Base-by-base conservation (phyloP, 2,797 vertebrate genomes). In the Lagocephalus sceleratus region DNA sequence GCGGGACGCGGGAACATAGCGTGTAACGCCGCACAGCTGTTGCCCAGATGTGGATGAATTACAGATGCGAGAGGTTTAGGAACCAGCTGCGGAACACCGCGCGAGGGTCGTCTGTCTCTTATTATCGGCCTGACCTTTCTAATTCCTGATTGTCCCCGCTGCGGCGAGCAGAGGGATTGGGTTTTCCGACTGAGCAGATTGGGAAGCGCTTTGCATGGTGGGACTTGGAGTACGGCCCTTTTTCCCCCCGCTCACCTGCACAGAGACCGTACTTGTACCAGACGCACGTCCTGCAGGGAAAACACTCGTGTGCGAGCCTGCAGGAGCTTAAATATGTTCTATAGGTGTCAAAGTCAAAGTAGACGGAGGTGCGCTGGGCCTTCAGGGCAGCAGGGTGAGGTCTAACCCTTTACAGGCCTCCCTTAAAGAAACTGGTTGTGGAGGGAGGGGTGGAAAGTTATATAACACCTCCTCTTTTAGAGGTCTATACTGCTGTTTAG, bases 401-500 rank as follows among this genome's bases (percentile, higher is more conserved):
- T 75, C 29, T 63, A 66, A 60, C 75, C 81, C 65, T 56, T 48
- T 66, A 66, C 52, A 54, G 75, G 76, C 65, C 79, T 60, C 76
- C 66, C 68, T 64, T 72, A 79, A 79, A 83, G 25, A 75, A 67
- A 80, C 70, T 66, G 21, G 49, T 71, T 83, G 81, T 26, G 50
- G 75, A 69, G 68, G 75, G 76, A 75, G 68, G 75, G 68, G 49
- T 57, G 19, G 47, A 58, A 56, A 20, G 41, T 81, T 74, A 58
- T 65, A 77, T 64, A 79, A 83, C 67, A 53, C 60, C 72, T 76
- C 45, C 53, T 57, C 61, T 55, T 81, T 62, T 56, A 75, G 50
- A 64, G 58, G 48, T 66, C 54, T 64, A 21, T 39, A 3, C 57
- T 49, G 46, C 32, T 54, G 38, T 64, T 55, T 51, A 41, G 54